Base-by-base conservation (phyloP, 1,140 invertebrate genomes). In the Drosophila pandora region DNA sequence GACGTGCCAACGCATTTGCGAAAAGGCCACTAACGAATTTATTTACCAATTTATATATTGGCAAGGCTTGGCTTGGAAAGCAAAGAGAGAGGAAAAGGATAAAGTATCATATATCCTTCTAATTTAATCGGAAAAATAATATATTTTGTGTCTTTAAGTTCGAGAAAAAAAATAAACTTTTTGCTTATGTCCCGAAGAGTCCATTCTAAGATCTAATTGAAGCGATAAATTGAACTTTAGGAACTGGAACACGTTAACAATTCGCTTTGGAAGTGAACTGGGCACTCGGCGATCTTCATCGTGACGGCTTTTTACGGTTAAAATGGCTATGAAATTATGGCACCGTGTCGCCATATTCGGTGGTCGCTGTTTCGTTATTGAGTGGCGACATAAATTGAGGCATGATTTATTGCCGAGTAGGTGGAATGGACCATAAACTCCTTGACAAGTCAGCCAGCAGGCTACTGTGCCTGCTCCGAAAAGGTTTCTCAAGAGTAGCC, bases 341-440 rank as follows among this genome's bases (percentile, higher is more conserved):
- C 60, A 79, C 65, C 68, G 64, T 62, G 59, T 77, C 30, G 59
- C 79, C 75, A 50, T 81, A 74, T 82, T 82, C 75, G 58, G 74
- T 57, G 53, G 61, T 45, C 57, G 64, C 52, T 62, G 74, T 78
- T 82, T 82, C 59, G 69, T 73, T 79, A 55, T 79, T 56, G 65
- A 79, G 65, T 70, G 58, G 58, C 70, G 57, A 82, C 62, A 69
- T 83, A 58, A 76, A 80, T 65, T 73, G 72, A 85, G 79, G 65
- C 80, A 80, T 84, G 81, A 84, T 85, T 85, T 79, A 84, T 84
- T 61, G 53, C 47, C 69, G 71, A 62, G 54, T 58, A 82, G 58
- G 61, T 73, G 65, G 78, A 80, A 78, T 78, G 76, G 60, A 78
- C 76, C 77, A 79, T 79, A 79, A 79, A 62, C 55, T 75, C 60